These are phyloP conservation scores for Eretmochelys imbricata DNA, from an alignment of 2,113 vertebrate species.

Conservation along the genomic window DNA sequence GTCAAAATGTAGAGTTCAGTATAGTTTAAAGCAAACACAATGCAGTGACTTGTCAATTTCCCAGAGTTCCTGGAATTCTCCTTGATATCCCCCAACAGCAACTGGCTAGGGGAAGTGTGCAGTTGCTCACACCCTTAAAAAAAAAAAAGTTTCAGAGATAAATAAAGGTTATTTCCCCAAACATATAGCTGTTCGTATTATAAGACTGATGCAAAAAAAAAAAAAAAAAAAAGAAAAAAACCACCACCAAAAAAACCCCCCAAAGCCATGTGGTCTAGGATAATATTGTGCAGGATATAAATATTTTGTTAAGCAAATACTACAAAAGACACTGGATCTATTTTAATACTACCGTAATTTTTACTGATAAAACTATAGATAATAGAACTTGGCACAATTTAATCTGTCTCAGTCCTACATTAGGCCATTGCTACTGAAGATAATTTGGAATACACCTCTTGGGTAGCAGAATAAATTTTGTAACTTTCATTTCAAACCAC, in stretches of 20 bases:
- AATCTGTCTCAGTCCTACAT: background rate
- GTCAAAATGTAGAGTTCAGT: conserved; percentile 66
- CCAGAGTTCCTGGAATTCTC: conserved; percentile 53
- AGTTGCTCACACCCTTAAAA: background rate
- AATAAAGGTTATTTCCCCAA: background rate
- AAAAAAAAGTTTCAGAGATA: background rate
- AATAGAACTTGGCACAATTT: background rate
- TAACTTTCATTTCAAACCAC: background rate
- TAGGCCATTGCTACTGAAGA: background rate
- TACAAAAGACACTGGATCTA: background rate
- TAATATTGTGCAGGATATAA: background rate
- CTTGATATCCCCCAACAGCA: background rate
- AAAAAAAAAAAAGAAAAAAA: too few relatives aligned
- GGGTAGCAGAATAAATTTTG: background rate
- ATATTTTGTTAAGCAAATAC: background rate
- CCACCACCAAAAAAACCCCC: too few relatives aligned
- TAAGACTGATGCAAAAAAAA: background rate
- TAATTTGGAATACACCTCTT: background rate
- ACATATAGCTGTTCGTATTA: background rate
- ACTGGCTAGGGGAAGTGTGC: background rate
- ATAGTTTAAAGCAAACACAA: conserved; percentile 42
- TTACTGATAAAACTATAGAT: background rate
- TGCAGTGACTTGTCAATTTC: conserved; percentile 44
- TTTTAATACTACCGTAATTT: background rate
- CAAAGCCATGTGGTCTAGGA: background rate